A percentile compares a stretch with the other conserved stretches of the same genome.
Conservation (phyloP, 2,797 vertebrate species). For the Tokudaia tokunoshimensis region DNA sequence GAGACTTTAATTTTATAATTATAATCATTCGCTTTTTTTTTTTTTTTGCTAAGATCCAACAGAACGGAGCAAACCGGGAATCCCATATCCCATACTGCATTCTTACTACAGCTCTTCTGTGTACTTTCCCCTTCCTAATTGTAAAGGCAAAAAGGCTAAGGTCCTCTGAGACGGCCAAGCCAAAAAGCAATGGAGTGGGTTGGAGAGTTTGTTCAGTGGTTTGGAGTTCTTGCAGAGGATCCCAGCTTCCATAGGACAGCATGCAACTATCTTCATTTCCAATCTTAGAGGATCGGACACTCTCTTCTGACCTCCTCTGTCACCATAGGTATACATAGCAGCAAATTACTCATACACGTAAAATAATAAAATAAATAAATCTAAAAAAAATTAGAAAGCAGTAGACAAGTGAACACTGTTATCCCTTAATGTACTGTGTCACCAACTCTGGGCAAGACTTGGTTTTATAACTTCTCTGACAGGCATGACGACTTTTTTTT, state of each 20-base stretch:
- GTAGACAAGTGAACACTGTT: background rate
- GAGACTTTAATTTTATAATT: background rate
- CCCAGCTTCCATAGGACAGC: background rate
- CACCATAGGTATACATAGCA: background rate
- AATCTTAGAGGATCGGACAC: background rate
- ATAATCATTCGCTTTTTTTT: background rate
- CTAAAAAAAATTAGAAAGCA: background rate
- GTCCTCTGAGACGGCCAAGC: background rate
- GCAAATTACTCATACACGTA: background rate
- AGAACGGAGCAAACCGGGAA: background rate
- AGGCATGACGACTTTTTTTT: background rate
- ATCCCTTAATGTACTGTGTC: too few relatives aligned
- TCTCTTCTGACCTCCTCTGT: background rate
- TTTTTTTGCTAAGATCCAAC: background rate
- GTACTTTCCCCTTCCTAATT: background rate
- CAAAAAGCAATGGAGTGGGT: background rate
- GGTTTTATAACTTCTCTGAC: background rate
- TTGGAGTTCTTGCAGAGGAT: background rate
- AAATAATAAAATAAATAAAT: background rate
- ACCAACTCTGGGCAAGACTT: rapidly evolving
- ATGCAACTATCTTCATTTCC: background rate
- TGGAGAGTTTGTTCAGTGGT: background rate
- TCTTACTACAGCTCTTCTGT: background rate
- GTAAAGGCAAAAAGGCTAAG: background rate
- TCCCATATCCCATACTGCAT: background rate